phyloP scores from a whole-genome alignment of 2,888 invertebrate genomes.

The Dicranocentrus wangi region DNA sequence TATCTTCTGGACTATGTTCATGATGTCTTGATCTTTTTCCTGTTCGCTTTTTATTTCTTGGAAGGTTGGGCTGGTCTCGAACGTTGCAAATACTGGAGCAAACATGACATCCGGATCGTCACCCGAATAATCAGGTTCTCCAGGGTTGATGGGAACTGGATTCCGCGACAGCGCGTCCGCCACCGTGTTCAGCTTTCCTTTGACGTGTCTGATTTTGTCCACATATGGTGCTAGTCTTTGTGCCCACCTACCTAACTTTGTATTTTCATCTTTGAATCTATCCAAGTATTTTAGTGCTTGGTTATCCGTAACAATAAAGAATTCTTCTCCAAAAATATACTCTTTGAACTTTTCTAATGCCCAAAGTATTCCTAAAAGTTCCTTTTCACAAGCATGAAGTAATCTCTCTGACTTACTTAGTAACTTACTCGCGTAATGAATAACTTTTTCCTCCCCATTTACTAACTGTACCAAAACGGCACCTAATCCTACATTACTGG shows the following conservation, averaged over 20 bases:
- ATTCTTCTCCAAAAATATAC: slow-evolving; percentile 45
- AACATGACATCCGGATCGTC: background rate
- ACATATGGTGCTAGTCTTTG: slow-evolving; percentile 26
- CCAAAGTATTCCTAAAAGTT: slow-evolving; percentile 57
- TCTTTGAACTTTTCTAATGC: slow-evolving; percentile 48
- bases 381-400: slow-evolving; percentile 50
- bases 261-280: slow-evolving; percentile 32
- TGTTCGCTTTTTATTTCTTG: background rate
- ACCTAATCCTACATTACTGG: slow-evolving; percentile 53
- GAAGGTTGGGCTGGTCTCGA: background rate
- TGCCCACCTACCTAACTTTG: slow-evolving; percentile 59
- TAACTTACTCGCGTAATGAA: slow-evolving; percentile 48
- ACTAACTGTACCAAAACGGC: slow-evolving; percentile 44
- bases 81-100: background rate
- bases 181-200: slow-evolving; percentile 52
- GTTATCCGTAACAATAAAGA: slow-evolving; percentile 61
- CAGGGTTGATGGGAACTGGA: slow-evolving; percentile 14
- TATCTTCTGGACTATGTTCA: background rate
- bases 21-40: background rate
- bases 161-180: slow-evolving; percentile 59
- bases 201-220: slow-evolving; percentile 11
- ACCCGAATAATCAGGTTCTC: background rate
- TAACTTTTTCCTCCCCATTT: slow-evolving; percentile 40
- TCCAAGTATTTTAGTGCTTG: slow-evolving; percentile 50
- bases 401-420: slow-evolving; percentile 36